These are phyloP conservation scores for Phrynocephalus vlangalii DNA, from an alignment of 2,797 vertebrate genomes.

Conservation along the genomic window DNA sequence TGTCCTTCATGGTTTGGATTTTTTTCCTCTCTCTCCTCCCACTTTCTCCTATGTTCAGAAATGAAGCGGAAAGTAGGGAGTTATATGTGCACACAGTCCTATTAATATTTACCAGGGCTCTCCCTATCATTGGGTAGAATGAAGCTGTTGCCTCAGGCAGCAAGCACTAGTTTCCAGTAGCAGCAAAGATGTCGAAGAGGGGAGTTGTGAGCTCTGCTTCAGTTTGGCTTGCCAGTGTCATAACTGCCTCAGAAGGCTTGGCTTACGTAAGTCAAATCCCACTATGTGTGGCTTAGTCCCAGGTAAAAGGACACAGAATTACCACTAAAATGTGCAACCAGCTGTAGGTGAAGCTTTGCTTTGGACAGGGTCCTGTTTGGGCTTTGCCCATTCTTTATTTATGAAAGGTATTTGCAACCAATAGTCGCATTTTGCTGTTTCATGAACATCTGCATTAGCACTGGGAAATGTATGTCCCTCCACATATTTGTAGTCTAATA, in stretches of 20 bases:
- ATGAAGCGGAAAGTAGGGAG: constrained; percentile 9
- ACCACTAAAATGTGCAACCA: too few species aligned
- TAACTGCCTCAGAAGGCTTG: too few species aligned
- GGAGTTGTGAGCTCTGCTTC: too few species aligned
- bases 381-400: background rate
- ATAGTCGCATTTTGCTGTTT: background rate
- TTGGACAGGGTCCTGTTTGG: too few species aligned
- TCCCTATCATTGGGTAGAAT: too few species aligned
- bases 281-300: background rate
- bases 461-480: background rate
- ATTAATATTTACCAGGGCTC: too few species aligned
- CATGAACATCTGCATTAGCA: background rate
- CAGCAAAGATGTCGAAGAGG: too few species aligned
- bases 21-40: background rate
- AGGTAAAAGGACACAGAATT: background rate
- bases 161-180: too few species aligned
- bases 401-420: background rate
- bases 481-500: background rate
- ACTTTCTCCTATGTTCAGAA: constrained; percentile 13
- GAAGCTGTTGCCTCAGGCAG: too few species aligned
- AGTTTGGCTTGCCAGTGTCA: too few species aligned
- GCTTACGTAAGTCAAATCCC: background rate
- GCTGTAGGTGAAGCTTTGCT: too few species aligned
- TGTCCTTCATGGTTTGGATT: constrained; percentile 44
- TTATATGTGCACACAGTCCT: background rate